Evolutionary conservation across 2,888 invertebrate genomes (phyloP), one percentile per base, ranked within the genome.

Genomic region (Hydriomena furcata): DNA sequence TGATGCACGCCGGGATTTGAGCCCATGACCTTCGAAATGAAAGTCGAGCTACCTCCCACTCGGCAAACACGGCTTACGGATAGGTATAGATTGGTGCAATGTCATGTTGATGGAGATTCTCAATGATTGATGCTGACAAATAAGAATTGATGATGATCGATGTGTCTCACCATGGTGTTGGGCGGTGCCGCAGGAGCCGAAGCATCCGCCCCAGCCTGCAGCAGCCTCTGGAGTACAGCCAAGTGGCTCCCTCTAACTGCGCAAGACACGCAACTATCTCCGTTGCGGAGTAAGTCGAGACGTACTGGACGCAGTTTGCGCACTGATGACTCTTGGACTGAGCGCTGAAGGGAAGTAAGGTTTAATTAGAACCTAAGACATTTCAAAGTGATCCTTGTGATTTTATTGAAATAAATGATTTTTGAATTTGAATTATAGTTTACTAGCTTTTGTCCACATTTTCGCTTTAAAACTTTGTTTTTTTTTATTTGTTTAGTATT

Each of bases 231-330:
- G 1, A 94, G 94, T 40, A 96, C 94, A 32, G 94, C 63, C 52
- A 57, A 61, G 74, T 97, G 95, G 10, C 93, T 93, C 23, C 94
- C 94, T 47, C 95, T 93, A 1, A 96, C 95, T 0, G 96, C 95
- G 4, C 94, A 94, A 73, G 97, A 94, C 12, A 98, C 86, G 11
- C 97, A 95, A 1, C 97, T 96, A 83, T 98, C 97, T 7, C 92
- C 92, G 48, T 93, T 93, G 52, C 94, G 94, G 64, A 94, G 94
- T 63, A 93, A 81, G 81, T 97, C 95, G 52, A 95, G 79, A 56
- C 94, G 92, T 52, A 96, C 88, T 0, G 97, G 96, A 56, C 93
- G 93, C 35, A 95, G 52, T 3, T 68, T 68, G 0, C 63, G 55
- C 20, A 35, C 50, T 1, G 58, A 23, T 31, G 23, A 10, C 6